Evolutionary conservation across 1,140 invertebrate species (phyloP), one percentile per base, ranked within the genome.

Genomic region (Halesus radiatus): DNA sequence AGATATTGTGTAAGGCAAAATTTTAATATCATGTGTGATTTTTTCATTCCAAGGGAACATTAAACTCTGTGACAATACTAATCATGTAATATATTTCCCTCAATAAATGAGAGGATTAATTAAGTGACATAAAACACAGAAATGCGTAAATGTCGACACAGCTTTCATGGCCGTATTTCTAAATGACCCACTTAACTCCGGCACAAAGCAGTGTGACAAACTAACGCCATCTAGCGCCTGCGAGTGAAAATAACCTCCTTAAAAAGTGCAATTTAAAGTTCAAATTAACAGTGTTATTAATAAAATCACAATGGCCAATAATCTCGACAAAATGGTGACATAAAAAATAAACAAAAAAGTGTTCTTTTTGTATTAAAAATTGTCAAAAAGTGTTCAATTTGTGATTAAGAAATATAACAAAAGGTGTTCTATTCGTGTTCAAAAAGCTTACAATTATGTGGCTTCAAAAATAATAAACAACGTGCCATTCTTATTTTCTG

Each of bases 91-190:
- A 78, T 56, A 77, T 62, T 64, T 23, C 32, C 66, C 52, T 70
- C 62, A 56, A 78, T 50, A 78, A 78, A 78, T 58, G 64, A 2
- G 20, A 78, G 26, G 22, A 78, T 78, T 77, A 32, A 66, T 66
- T 52, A 68, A 50, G 64, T 54, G 20, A n/a, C 22, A 29, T 62
- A 53, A 68, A 78, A 78, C 58, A 72, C 66, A 72, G 52, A 32
- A 77, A 64, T 52, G 5, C 76, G 76, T 26, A 72, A 77, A 64
- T 72, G 26, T 76, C 53, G 13, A 54, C 52, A 54, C 22, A 10
- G 23, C 32, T 29, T 72, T 50, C 68, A 50, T 72, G 10, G 66
- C 18, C 50, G 70, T 54, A 56, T 74, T 56, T 54, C 52, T 56
- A 16, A 50, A 70, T 45, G 53, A 53, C 13, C 50, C 26, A 13